phyloP scores from a whole-genome alignment of 1,140 invertebrate species.

The Colletes latitarsis region DNA sequence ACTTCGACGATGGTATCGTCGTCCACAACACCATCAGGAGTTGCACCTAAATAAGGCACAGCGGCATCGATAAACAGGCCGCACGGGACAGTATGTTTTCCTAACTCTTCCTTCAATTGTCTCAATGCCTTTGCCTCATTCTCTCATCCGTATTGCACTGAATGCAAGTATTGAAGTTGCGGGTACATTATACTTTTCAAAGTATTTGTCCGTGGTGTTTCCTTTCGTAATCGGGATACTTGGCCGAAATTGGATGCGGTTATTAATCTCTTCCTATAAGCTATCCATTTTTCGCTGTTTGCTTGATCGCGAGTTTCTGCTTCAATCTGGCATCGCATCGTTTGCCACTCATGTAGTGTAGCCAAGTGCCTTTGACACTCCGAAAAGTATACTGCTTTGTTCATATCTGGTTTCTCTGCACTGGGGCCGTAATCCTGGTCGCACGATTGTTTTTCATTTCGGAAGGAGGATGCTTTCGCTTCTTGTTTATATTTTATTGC shows the following conservation, averaged over 20 bases:
- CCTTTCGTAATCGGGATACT: not conserved
- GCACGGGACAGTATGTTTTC: slow-evolving; percentile 64
- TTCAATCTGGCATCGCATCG: no score
- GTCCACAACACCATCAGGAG: slow-evolving; percentile 77
- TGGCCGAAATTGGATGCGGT: not conserved
- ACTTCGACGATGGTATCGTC: slow-evolving; percentile 52
- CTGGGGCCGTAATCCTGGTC: no score
- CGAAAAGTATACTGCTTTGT: no score
- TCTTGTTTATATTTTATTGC: no score
- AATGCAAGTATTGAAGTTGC: not conserved
- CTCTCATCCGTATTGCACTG: slow-evolving; percentile 57
- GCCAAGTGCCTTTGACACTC: no score
- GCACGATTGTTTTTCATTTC: no score
- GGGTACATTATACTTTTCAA: not conserved
- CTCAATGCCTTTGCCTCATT: slow-evolving; percentile 68
- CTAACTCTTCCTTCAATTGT: slow-evolving; percentile 55
- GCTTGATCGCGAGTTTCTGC: no score
- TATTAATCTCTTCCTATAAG: no score
- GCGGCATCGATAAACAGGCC: slow-evolving; percentile 76
- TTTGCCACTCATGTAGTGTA: no score
- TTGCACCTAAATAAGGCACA: slow-evolving; percentile 69
- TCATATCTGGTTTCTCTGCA: no score
- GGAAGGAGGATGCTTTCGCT: not conserved
- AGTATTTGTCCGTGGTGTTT: not conserved
- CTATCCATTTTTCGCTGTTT: no score